Base-by-base conservation (phyloP, 2,113 vertebrate species). In the Myrmecophaga tridactyla region DNA sequence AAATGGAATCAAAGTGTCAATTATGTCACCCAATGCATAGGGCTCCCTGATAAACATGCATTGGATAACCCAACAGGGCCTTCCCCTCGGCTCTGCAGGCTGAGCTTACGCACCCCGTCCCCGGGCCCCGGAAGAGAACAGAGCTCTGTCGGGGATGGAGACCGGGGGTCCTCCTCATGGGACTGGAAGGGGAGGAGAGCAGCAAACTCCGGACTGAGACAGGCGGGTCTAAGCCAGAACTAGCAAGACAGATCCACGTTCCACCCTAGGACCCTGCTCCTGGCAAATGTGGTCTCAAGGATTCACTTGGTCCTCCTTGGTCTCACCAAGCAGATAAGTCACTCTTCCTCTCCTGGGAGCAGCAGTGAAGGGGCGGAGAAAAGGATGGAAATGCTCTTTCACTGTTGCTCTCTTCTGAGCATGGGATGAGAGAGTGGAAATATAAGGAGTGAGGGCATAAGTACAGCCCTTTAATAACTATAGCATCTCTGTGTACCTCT, bases 191-290 rank as follows among this genome's bases (percentile, higher is more conserved):
- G 31, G 21, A 70, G 48, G 11, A 86, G 18, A 29, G 29, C 8
- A 36, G 77, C 13, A 21, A 36, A 58, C 34, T 60, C 56, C 20
- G 43, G 34, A 51, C 3, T 23, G 77, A 84, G 77, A 14, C 80
- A 83, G 84, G 20, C 25, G 48, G 82, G 67, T 23, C 11, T 51
- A 76, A 15, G 48, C 8, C 27, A 94, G 31, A 73, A 53, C 7
- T 5, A n/a, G 7, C 27, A 0, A 77, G 56, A 43, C 14, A 3
- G 0, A 2, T 3, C n/a, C 67, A 29, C 0, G 6, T 43, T 62
- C 75, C 6, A 1, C 60, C 27, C 34, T 4, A 51, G 46, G 31
- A 60, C 27, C 41, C 3, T 15, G 27, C 39, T 80, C 29, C 80
- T 46, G 41, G 51, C 21, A 56, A 53, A 31, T 7, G 3, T 53